Base-by-base conservation (phyloP, 1,140 invertebrate genomes). In the Leptopilina clavipes region DNA sequence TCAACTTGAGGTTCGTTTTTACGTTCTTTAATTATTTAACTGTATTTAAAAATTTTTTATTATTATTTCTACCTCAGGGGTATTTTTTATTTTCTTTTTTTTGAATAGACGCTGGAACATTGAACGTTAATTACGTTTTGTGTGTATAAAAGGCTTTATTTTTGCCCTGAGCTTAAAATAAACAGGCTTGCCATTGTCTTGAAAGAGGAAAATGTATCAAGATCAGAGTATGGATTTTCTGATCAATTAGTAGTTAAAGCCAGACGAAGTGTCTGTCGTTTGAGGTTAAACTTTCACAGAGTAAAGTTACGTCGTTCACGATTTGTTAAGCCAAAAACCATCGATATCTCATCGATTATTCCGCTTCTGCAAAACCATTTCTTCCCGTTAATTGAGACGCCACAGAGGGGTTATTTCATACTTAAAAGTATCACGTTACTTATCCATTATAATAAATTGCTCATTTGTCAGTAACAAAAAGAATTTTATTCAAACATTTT, bases 171-270 rank as follows among this genome's bases (percentile, higher is more conserved):
- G 59, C 25, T 31, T 72, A 59, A 72, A 72, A 71, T 31, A 43
- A 37, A 17, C 74, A 19, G 19, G 5, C 12, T 48, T 54, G 70
- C 59, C 54, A 45, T 72, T 76, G 37, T 71, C 43, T 72, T 45
- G 17, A 19, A 52, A 14, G 37, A 56, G 76, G 72, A 76, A 75
- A 79, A 86, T 86, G 83, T 75, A 82, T 87, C 85, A 86, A 81
- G 85, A 86, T 86, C 86, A 85, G 73, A 59, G 76, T 81, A 81
- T 76, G 84, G 85, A 82, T 86, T 87, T 86, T 84, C 84, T 83
- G 85, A 87, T 86, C 86, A 87, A 87, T 87, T 87, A 87, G 82
- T 80, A 85, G 83, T 84, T 86, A 84, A 87, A 86, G 84, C 85
- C 81, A 83, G 84, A 87, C 86, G 86, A 87, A 87, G 86, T 82